Conservation (phyloP, 2,888 invertebrate species). For the Microctonus aethiopoides region DNA sequence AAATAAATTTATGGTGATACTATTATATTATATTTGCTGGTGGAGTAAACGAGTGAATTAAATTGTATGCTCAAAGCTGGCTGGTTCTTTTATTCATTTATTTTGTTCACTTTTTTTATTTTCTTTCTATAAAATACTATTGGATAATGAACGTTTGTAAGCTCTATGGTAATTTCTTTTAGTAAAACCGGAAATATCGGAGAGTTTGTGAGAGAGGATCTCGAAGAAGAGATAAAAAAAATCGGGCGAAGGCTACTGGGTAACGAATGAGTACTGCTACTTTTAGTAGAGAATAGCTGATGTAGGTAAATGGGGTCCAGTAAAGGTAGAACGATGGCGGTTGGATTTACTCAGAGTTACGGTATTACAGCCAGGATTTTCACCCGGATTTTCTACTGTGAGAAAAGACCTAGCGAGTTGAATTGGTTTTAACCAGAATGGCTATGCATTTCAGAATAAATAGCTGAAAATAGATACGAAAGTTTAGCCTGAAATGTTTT, state of each 20-base stretch:
- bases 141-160: slow-evolving; percentile 1
- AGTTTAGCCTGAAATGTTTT: slow-evolving; percentile 26
- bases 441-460: slow-evolving; percentile 43
- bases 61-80: neutral
- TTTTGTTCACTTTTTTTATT: neutral
- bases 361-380: slow-evolving; percentile 42
- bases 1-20: slow-evolving; percentile 7
- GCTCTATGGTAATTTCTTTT: slow-evolving; percentile 9
- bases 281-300: slow-evolving; percentile 35
- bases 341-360: slow-evolving; percentile 45
- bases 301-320: slow-evolving; percentile 36
- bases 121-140: neutral
- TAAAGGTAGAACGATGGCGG: slow-evolving; percentile 34
- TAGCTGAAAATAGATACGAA: slow-evolving; percentile 41
- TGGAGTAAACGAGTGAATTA: neutral
- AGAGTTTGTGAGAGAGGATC: neutral
- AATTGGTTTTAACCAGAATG: slow-evolving; percentile 41
- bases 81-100: neutral
- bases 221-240: slow-evolving; percentile 1
- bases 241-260: slow-evolving; percentile 9
- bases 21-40: neutral
- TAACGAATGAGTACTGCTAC: slow-evolving; percentile 33
- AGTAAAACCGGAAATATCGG: neutral
- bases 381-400: slow-evolving; percentile 39
- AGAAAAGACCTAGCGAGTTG: slow-evolving; percentile 39